These are phyloP conservation scores for Scytalopus superciliaris DNA, from an alignment of 2,113 vertebrate species.

Conservation along the genomic window DNA sequence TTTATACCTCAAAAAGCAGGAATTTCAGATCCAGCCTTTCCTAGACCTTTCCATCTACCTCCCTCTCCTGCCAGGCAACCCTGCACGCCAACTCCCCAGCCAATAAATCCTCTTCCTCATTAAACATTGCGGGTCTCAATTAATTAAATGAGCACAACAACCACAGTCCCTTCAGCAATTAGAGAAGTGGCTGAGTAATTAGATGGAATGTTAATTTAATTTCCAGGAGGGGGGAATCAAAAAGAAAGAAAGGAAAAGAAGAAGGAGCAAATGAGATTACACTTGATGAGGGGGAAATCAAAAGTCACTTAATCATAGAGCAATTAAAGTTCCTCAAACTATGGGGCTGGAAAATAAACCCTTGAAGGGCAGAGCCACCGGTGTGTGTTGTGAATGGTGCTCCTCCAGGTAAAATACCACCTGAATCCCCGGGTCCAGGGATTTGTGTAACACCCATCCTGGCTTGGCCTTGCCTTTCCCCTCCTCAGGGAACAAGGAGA, in stretches of 20 bases:
- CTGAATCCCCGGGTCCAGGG: fast-evolving
- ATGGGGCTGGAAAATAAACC: not conserved
- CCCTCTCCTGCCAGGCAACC: not conserved
- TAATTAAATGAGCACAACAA: slow-evolving; percentile 50
- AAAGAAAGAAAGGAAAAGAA: not conserved
- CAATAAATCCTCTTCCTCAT: slow-evolving; percentile 24
- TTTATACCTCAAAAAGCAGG: not conserved
- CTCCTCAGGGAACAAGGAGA: fast-evolving
- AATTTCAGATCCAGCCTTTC: not conserved
- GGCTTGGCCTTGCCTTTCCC: not conserved
- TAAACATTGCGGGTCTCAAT: not conserved
- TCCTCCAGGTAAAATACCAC: fast-evolving
- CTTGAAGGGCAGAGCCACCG: not conserved
- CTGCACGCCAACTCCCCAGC: not conserved
- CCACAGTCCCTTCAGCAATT: slow-evolving; percentile 37
- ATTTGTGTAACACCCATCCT: not conserved
- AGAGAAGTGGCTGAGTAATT: slow-evolving; percentile 63
- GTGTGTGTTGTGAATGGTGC: not conserved
- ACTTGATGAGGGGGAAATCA: slow-evolving; percentile 33
- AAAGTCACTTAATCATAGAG: slow-evolving; percentile 34
- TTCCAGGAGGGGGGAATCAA: not conserved
- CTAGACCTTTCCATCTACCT: not conserved
- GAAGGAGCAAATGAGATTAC: slow-evolving; percentile 42
- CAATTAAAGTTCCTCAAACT: slow-evolving; percentile 28
- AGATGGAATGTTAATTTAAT: slow-evolving; percentile 64